Conservation (phyloP, 2,888 invertebrate genomes). For the Ligdia adustata region DNA sequence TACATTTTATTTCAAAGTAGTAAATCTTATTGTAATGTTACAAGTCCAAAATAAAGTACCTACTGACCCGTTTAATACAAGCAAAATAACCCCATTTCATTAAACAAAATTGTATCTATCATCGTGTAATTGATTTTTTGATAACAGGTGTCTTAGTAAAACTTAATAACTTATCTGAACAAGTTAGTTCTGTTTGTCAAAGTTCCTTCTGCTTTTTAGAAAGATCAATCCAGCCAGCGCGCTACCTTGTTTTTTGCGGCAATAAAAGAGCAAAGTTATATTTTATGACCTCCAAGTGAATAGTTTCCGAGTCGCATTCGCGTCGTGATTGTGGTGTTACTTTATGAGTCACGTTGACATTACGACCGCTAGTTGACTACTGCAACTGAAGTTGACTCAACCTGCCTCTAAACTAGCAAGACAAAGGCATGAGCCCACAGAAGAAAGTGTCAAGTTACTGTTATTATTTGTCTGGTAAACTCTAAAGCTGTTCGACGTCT, state of each 20-base stretch:
- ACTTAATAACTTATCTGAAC: too few species aligned
- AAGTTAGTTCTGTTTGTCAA: too few species aligned
- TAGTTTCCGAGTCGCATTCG: slow-evolving; percentile 54
- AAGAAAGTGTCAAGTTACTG: slow-evolving; percentile 39
- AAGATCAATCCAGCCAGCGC: too few species aligned
- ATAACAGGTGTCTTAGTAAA: too few species aligned
- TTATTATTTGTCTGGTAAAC: slow-evolving; percentile 26
- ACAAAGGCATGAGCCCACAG: slow-evolving; percentile 36
- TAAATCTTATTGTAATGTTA: too few species aligned
- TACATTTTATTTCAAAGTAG: too few species aligned
- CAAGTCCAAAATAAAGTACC: too few species aligned
- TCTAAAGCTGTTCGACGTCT: slow-evolving; percentile 13
- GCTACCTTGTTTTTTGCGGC: slow-evolving; percentile 46
- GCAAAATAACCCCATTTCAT: too few species aligned
- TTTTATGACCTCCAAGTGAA: slow-evolving; percentile 57
- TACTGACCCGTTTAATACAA: too few species aligned
- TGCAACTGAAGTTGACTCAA: slow-evolving; percentile 36
- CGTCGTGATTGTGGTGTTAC: slow-evolving; percentile 47
- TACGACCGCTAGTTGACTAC: slow-evolving; percentile 32
- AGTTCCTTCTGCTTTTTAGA: too few species aligned
- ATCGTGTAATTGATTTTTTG: too few species aligned
- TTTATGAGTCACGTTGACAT: slow-evolving; percentile 55
- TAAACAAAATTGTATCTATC: too few species aligned
- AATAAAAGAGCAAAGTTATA: slow-evolving; percentile 59
- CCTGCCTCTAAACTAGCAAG: slow-evolving; percentile 33